Evolutionary conservation across 2,113 vertebrate species (phyloP), one percentile per base, ranked within the genome.

Genomic region (Mohoua ochrocephala): DNA sequence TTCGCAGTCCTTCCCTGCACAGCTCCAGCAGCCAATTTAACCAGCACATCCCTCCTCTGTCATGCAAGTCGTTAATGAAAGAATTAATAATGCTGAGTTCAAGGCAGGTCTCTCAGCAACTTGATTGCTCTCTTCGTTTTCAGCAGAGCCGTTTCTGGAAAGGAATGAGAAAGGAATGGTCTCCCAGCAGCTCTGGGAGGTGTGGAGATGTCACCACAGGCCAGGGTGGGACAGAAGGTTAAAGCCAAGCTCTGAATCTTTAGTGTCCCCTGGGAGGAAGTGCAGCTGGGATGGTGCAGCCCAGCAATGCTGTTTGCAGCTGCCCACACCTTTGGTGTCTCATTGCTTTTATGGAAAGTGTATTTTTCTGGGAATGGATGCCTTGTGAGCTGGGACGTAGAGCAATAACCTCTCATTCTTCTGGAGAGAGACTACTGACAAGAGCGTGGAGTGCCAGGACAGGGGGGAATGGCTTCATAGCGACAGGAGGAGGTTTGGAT

Each of bases 231-330:
- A 16, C 35, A 28, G 16, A 3, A 19, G 44, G 65, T 23, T 15
- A 0, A 42, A 70, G 42, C n/a, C 33, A 19, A 44, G 64, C 73
- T 22, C 0, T 8, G 18, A 4, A 7, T 30, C 6, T 11, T 7
- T 0, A 0, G 5, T 2, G 41, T 33, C 30, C 69, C 7, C 0
- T 1, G 12, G 71, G 8, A 39, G 39, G 78, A 35, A 14, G 31
- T 7, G 22, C 33, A 23, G 4, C 3, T 12, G 69, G 19, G 35
- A 1, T 2, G 42, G 23, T 14, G 6, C 35, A n/a, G 2, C 2
- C 49, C 61, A n/a, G 22, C 24, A 23, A 1, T 5, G 20, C 39
- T 59, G 10, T 9, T 11, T 12, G 27, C 35, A 57, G 45, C 77
- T 81, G 44, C 74, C 70, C 24, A 0, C 28, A 9, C 64, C 49